A percentile compares a stretch with the other conserved stretches of the same genome.
These are phyloP conservation scores for Noctua janthina DNA, from an alignment of 2,888 invertebrate species.

Conservation along the genomic window DNA sequence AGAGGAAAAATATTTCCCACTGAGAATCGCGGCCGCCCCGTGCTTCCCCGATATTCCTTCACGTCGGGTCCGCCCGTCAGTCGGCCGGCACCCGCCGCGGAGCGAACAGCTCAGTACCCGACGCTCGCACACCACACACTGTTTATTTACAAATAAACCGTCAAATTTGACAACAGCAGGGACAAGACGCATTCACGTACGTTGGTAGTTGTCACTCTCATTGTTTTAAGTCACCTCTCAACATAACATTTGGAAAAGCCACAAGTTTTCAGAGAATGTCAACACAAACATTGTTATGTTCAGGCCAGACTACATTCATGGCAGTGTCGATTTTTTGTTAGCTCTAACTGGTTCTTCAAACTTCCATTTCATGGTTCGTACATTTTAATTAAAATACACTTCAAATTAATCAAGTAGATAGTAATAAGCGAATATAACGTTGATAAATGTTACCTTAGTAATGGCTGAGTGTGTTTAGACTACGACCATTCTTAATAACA, in stretches of 20 bases:
- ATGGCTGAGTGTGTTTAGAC: constrained; percentile 16
- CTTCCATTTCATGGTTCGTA: constrained; percentile 15
- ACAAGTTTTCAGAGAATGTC: constrained; percentile 61
- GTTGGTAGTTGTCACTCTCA: constrained; percentile 67
- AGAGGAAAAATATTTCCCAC: constrained; percentile 76
- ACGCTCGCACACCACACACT: constrained; percentile 76
- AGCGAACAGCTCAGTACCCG: constrained; percentile 75
- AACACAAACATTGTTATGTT: constrained; percentile 73
- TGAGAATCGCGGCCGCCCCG: constrained; percentile 68
- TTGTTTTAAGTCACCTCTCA: constrained; percentile 58
- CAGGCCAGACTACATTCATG: constrained; percentile 70
- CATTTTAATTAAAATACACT: constrained; percentile 23
- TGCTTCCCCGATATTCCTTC: constrained; percentile 71
- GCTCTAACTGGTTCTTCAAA: constrained; percentile 33
- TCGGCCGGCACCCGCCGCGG: constrained; percentile 84
- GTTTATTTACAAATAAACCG: constrained; percentile 83
- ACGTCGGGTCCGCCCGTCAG: constrained; percentile 71
- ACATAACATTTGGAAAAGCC: constrained; percentile 54
- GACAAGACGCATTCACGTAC: constrained; percentile 83
- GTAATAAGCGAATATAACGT: constrained; percentile 20
- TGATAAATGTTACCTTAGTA: constrained; percentile 34
- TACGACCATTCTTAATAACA: constrained; percentile 14
- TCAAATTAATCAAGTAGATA: constrained; percentile 3
- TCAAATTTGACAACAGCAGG: constrained; percentile 79
- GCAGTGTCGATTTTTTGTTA: constrained; percentile 69